These are phyloP conservation scores for Campopleginae sp. DNA, from an alignment of 2,888 invertebrate genomes.

Conservation along the genomic window DNA sequence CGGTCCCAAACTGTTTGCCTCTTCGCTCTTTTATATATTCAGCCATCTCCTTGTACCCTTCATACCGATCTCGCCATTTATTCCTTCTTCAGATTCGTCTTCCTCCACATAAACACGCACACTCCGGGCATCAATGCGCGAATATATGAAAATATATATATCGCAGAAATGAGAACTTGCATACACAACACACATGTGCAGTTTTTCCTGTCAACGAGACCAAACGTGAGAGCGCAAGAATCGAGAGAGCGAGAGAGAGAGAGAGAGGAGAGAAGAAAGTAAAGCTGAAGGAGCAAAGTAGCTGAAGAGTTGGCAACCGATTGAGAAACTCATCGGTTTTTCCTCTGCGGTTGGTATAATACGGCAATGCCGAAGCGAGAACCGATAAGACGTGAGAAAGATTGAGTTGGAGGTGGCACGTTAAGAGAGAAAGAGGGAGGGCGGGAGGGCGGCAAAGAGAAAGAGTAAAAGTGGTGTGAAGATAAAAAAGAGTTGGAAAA, in stretches of 20 bases:
- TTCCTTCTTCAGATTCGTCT: constrained; percentile 30
- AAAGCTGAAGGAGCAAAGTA: constrained; percentile 16
- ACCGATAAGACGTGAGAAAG: constrained; percentile 56
- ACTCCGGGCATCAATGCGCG: background rate
- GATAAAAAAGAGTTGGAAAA: constrained; percentile 57
- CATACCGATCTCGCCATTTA: constrained; percentile 35
- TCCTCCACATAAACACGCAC: background rate
- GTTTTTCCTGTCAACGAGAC: background rate
- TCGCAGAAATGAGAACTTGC: constrained; percentile 2
- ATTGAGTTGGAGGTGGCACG: constrained; percentile 40
- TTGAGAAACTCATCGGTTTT: constrained; percentile 56
- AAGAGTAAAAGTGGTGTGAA: constrained; percentile 41
- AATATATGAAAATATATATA: background rate
- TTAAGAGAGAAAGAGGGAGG: no score
- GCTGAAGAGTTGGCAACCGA: constrained; percentile 44
- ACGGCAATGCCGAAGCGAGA: constrained; percentile 58
- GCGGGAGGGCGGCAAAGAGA: background rate
- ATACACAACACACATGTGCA: background rate
- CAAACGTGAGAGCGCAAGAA: background rate
- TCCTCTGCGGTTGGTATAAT: constrained; percentile 58
- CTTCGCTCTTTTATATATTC: constrained; percentile 54
- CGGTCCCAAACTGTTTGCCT: constrained; percentile 26
- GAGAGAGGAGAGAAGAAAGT: background rate
- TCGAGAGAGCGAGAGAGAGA: background rate
- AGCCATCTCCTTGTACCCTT: constrained; percentile 42